Evolutionary conservation across 1,140 invertebrate species (phyloP), one percentile per base, ranked within the genome.

Genomic region (Bombus cullumanus): DNA sequence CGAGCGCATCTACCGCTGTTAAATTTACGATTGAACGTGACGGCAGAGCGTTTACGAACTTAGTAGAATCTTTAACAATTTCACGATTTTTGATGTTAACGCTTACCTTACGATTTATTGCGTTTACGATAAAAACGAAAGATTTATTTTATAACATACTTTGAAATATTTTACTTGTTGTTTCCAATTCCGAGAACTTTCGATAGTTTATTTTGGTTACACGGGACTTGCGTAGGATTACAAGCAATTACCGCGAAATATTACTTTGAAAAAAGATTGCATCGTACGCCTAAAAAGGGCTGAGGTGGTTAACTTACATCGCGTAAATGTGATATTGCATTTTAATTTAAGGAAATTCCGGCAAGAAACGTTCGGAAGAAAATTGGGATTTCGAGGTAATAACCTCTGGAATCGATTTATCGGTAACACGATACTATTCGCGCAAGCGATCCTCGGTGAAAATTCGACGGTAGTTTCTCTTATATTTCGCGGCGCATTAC

Each of bases 381-480:
- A 68, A 77, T 69, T 69, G 47, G 6, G 34, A 37, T 31, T 31
- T 57, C 62, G 12, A 25, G 6, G 68, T 62, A 76, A 64, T 31
- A n/a, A 76, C 25, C 28, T 34, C 5, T n/a, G 5, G 43, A 43
- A 41, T 71, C n/a, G n/a, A 47, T 78, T 76, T 53, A 69, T 12
- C 25, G 64, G 81, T 69, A 83, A 77, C 64, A 25, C 28, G 75
- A 83, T 77, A 66, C 37, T 57, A 28, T 18, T 47, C 57, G 41
- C 53, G 64, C 13, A 15, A 28, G 28, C 25, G 78, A 34, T 31
- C 47, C 22, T 15, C 43, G 28, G 34, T 53, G 43, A 77, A 83
- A 57, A 83, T 78, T 83, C 64, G 47, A 28, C n/a, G 22, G 22
- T 15, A 37, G 73, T 82, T 73, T 75, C 81, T 82, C 57, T 64